Percentiles rank a stretch among this genome's conserved stretches.
phyloP scores from a whole-genome alignment of 2,888 invertebrate species.

The Sinhomidia bicolor region DNA sequence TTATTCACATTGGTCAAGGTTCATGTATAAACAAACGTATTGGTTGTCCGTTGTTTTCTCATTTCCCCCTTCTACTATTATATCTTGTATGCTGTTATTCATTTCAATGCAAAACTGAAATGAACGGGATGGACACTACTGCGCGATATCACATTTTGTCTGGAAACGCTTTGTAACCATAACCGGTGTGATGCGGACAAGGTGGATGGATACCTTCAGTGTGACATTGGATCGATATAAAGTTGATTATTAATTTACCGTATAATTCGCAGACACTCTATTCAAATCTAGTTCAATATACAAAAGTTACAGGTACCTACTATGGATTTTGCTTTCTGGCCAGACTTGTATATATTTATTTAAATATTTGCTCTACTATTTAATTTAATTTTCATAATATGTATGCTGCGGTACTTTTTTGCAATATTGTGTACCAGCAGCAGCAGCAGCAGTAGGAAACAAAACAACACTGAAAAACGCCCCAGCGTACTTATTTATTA shows the following conservation, averaged over 20 bases:
- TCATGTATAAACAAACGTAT: neutral
- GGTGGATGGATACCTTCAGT: neutral
- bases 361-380: neutral
- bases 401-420: neutral
- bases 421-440: too few species aligned
- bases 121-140: neutral
- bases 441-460: too few species aligned
- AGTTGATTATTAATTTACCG: slow-evolving; percentile 38
- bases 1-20: slow-evolving; percentile 16
- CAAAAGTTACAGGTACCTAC: too few species aligned
- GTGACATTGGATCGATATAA: slow-evolving; percentile 54
- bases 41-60: neutral
- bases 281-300: neutral
- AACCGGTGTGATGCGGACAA: neutral
- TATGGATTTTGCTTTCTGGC: too few species aligned
- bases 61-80: neutral
- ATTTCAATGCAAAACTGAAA: neutral
- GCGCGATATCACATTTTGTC: too few species aligned
- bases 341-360: too few species aligned
- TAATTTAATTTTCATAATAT: neutral
- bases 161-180: neutral
- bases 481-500: too few species aligned
- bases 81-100: neutral
- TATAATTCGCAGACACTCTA: too few species aligned
- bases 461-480: too few species aligned